Conservation (phyloP, 2,113 vertebrate genomes). For the Trematocara nigrifrons region DNA sequence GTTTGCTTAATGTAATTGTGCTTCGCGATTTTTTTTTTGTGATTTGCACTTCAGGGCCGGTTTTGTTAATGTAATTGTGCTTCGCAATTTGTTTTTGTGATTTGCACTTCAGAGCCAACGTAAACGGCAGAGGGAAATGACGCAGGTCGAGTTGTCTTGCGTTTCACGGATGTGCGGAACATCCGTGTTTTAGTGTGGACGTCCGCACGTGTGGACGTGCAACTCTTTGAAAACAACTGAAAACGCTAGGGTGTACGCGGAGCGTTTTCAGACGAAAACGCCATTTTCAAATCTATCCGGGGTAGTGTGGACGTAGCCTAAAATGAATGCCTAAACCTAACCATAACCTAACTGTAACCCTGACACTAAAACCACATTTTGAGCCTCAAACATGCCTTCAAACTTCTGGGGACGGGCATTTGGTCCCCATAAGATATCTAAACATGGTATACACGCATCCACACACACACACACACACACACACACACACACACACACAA, state of each 20-base stretch:
- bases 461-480: background rate
- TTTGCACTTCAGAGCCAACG: no score
- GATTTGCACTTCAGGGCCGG: no score
- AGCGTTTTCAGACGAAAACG: background rate
- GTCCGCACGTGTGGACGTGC: background rate
- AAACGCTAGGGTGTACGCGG: background rate
- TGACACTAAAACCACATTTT: background rate
- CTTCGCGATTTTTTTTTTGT: no score
- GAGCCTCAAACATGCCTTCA: background rate
- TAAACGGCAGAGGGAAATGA: background rate
- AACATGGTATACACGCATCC: background rate
- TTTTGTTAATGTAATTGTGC: no score
- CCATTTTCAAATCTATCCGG: background rate
- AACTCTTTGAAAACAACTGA: background rate
- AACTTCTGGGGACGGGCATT: background rate
- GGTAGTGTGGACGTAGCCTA: background rate
- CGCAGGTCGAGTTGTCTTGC: background rate
- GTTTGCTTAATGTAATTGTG: no score
- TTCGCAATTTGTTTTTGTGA: no score
- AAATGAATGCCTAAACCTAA: background rate
- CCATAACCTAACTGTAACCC: background rate
- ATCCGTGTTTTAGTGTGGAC: no score
- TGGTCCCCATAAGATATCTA: background rate
- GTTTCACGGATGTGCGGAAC: background rate
- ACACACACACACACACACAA: background rate